Evolutionary conservation across 2,888 invertebrate species (phyloP).

Genomic region (Calephelis perditalis): DNA sequence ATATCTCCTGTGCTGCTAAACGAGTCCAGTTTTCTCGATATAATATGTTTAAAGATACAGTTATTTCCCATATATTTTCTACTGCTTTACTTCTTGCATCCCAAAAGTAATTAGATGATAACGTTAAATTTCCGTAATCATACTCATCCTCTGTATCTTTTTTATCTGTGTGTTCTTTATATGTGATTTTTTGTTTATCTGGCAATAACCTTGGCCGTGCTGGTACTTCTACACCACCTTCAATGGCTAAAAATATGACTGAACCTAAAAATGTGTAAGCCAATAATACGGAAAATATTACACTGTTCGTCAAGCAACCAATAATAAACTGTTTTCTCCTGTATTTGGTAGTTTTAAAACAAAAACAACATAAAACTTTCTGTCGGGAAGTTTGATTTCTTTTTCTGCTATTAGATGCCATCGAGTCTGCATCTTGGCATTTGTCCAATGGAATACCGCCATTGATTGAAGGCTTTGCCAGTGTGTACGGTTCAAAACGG

Average conservation of each 20-base stretch:
- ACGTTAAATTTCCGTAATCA: constrained; percentile 58
- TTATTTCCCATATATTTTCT: constrained; percentile 95
- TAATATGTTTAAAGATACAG: constrained; percentile 90
- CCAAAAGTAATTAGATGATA: constrained; percentile 72
- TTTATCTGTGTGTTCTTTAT: constrained; percentile 68
- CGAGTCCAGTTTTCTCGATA: constrained; percentile 94
- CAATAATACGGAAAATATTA: constrained; percentile 88
- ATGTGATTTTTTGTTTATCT: constrained; percentile 67
- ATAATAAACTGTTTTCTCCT: constrained; percentile 81
- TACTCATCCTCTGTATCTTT: constrained; percentile 60
- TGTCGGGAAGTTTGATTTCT: constrained; percentile 67
- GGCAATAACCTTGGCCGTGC: constrained; percentile 69
- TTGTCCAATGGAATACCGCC: constrained; percentile 74
- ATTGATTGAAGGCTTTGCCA: constrained; percentile 69
- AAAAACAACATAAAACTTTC: constrained; percentile 75
- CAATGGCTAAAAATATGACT: constrained; percentile 91
- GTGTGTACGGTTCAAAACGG: constrained; percentile 71
- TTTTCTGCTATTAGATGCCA: constrained; percentile 71
- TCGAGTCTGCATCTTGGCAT: constrained; percentile 74
- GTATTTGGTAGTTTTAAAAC: constrained; percentile 75
- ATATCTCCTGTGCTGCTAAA: constrained; percentile 86
- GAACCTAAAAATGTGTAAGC: constrained; percentile 88
- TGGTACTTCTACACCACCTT: constrained; percentile 81
- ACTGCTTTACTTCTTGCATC: constrained; percentile 80
- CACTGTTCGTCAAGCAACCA: constrained; percentile 87